Evolutionary conservation across 2,888 invertebrate species (phyloP).

Genomic region (Stomorhina lunata): DNA sequence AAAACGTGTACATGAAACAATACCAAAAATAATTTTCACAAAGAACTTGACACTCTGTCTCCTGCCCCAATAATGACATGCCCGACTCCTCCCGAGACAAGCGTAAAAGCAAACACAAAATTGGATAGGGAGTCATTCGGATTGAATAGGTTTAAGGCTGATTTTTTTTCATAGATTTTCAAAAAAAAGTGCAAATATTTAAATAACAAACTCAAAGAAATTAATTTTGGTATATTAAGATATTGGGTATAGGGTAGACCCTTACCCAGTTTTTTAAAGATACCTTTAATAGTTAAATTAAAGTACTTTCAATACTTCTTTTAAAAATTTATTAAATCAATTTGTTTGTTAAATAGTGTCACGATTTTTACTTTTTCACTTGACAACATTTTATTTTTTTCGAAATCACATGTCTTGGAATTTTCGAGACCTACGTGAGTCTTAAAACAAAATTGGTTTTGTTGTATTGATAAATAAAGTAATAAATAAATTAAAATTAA

Average conservation of each 20-base stretch:
- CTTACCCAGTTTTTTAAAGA: background rate
- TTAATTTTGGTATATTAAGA: constrained; percentile 14
- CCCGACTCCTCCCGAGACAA: no score
- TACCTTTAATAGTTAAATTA: constrained; percentile 29
- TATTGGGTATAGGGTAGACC: no score
- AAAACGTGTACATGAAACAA: constrained; percentile 54
- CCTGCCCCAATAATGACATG: constrained; percentile 35
- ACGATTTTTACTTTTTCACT: constrained; percentile 40
- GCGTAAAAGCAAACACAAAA: constrained; percentile 7
- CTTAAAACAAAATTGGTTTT: constrained; percentile 6
- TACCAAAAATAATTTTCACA: constrained; percentile 62
- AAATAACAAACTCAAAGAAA: constrained; percentile 25
- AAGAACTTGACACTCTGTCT: constrained; percentile 58
- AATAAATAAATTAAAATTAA: constrained; percentile 34
- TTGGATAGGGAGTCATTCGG: constrained; percentile 59
- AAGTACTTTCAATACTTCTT: no score
- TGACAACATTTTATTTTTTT: constrained; percentile 10
- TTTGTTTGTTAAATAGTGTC: background rate
- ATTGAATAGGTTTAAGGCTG: constrained; percentile 16
- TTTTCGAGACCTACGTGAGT: no score
- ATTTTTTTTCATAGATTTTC: constrained; percentile 27
- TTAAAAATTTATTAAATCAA: no score
- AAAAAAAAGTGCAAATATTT: constrained; percentile 46
- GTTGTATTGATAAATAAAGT: constrained; percentile 2
- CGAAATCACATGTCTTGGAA: constrained; percentile 27